Evolutionary conservation across 1,140 invertebrate genomes (phyloP), one percentile per base, ranked within the genome.

Genomic region (Pseudomyrmex concolor): DNA sequence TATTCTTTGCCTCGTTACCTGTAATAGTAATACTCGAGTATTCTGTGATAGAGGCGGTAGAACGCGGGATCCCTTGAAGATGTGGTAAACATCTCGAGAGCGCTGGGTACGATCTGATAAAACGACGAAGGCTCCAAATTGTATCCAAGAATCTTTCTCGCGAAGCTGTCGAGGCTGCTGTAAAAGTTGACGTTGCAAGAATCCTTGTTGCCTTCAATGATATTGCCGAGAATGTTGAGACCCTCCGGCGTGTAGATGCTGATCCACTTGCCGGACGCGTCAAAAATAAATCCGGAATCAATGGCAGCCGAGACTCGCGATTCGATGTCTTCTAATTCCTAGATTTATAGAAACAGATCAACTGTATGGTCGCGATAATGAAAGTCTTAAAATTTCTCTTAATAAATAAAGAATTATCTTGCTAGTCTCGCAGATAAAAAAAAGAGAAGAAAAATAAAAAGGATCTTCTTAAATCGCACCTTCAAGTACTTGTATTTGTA

Each of bases 21-120:
- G 3, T 92, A 71, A 86, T 95, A 95, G 86, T 94, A 95, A 72
- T 94, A 93, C 43, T 93, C 87, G 4, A 95, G 80, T 81, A 96
- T 95, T 74, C 95, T 95, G 88, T 95, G 95, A 91, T 95, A 96
- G 1, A 97, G 90, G 57, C 95, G 94, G 89, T 95, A 97, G 95
- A 96, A 96, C 4, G 95, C 94, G 15, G 96, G 96, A 89, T 97
- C 96, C 67, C 96, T 95, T 72, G 96, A 89, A 0, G 95, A 95
- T 13, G 96, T 96, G 73, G 94, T 93, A 90, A 94, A 95, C 66
- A 94, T 94, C 90, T 96, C 95, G 12, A 96, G 91, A 51, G 93
- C 94, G 19, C 93, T 94, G 2, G 95, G 95, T 22, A 94, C 76
- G 22, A 94, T 83, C 43, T 95, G 93, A 34, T 93, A 89, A 12